Percentiles rank a stretch among this genome's conserved stretches.
Conservation (phyloP, 1,140 invertebrate genomes). For the Sipha flava region DNA sequence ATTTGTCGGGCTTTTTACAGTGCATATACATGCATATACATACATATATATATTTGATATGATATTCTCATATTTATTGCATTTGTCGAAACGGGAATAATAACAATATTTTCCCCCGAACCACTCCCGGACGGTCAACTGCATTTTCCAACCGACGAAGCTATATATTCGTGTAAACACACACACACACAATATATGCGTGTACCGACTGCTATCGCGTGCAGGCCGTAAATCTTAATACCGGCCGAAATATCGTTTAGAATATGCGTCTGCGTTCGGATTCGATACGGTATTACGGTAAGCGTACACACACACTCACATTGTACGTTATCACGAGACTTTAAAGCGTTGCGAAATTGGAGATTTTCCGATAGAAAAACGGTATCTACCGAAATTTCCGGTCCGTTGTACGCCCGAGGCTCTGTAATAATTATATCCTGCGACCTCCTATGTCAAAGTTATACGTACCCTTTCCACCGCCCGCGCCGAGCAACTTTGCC, state of each 20-base stretch:
- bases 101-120: not conserved
- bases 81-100: not conserved
- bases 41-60: too few species aligned
- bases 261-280: not conserved
- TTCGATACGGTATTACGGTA: not conserved
- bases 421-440: not conserved
- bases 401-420: not conserved
- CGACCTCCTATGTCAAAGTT: not conserved
- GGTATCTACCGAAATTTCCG: not conserved
- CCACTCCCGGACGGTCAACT: not conserved
- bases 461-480: not conserved
- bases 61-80: conserved; percentile 17
- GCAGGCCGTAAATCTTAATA: not conserved
- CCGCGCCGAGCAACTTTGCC: not conserved
- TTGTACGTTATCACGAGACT: not conserved
- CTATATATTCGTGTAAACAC: too few species aligned
- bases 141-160: too few species aligned
- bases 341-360: not conserved
- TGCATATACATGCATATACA: not conserved
- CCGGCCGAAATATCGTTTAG: not conserved
- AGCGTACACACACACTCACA: not conserved
- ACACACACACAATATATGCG: too few species aligned
- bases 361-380: not conserved
- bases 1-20: not conserved
- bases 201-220: not conserved